Percentiles rank a stretch among this genome's conserved stretches.
Conservation (phyloP, 2,888 invertebrate species). For the Drosophila testacea region DNA sequence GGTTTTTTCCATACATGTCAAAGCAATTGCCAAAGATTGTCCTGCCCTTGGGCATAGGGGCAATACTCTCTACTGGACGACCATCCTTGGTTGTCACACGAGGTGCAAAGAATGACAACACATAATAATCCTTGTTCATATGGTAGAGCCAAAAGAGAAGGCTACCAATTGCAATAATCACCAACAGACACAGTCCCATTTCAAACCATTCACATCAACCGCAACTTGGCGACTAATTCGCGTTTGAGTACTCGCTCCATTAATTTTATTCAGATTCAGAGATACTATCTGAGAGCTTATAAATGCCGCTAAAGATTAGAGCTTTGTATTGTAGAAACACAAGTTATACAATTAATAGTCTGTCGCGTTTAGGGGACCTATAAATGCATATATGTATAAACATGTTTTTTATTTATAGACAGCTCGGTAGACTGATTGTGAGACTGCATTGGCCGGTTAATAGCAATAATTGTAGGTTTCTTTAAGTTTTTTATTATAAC, state of each 20-base stretch:
- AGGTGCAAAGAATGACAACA: conserved; percentile 58
- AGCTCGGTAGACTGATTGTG: neutral
- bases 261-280: neutral
- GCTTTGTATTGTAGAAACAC: neutral
- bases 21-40: conserved; percentile 80
- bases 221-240: conserved; percentile 14
- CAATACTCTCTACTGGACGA: conserved; percentile 59
- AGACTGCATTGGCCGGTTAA: neutral
- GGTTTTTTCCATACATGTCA: conserved; percentile 62
- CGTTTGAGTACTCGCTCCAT: neutral
- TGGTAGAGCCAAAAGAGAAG: conserved; percentile 56
- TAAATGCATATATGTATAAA: neutral
- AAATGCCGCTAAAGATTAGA: conserved; percentile 12
- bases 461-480: neutral
- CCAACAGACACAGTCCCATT: conserved; percentile 40
- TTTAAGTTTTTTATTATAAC: neutral
- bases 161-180: conserved; percentile 38
- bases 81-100: conserved; percentile 76
- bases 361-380: neutral
- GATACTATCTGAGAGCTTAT: neutral
- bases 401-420: neutral
- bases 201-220: neutral
- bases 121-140: conserved; percentile 59
- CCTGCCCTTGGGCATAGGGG: conserved; percentile 51
- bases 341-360: neutral